Evolutionary conservation across 2,797 vertebrate species (phyloP), one percentile per base, ranked within the genome.

Genomic region (Thalassophryne amazonica): DNA sequence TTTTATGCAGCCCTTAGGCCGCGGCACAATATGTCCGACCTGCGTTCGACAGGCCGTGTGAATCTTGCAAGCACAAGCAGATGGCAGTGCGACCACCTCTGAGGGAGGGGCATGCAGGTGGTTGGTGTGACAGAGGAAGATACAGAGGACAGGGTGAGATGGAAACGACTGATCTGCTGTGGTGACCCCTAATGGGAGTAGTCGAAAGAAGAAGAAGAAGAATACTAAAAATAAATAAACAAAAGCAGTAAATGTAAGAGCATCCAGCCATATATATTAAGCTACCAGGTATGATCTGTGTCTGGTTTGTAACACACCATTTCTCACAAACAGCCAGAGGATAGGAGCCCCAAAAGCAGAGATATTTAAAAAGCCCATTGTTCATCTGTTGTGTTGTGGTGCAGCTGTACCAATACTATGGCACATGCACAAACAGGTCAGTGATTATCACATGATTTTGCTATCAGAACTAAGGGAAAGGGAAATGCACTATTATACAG

Each of bases 391-490:
- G 34, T 34, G 33, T 15, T 54, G n/a, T 23, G 20, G 50, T 53
- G 68, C 76, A 80, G 73, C 70, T 80, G 61, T 38, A 51, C 59
- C 48, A 60, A 56, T 28, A n/a, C 20, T 41, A 60, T 57, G 40
- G 39, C 42, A 10, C 46, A 36, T 73, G 55, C 29, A 75, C 60
- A 74, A 73, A 53, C 74, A 73, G 78, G 76, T 76, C 80, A 79
- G 30, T 9, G 14, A 69, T 62, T 51, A 76, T 20, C 16, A 69
- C 32, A 37, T 42, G 2, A 39, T 34, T 58, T 53, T 51, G 7
- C 29, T 30, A 32, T 59, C 15, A 36, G 10, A 58, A 42, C 12
- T 28, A 48, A 33, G 3, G n/a, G 35, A 38, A 68, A 33, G 33
- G 29, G 4, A 34, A 36, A 38, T 8, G 10, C 21, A 19, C 40